Evolutionary conservation across 2,888 invertebrate species (phyloP).

Genomic region (Trachelus tabidus): DNA sequence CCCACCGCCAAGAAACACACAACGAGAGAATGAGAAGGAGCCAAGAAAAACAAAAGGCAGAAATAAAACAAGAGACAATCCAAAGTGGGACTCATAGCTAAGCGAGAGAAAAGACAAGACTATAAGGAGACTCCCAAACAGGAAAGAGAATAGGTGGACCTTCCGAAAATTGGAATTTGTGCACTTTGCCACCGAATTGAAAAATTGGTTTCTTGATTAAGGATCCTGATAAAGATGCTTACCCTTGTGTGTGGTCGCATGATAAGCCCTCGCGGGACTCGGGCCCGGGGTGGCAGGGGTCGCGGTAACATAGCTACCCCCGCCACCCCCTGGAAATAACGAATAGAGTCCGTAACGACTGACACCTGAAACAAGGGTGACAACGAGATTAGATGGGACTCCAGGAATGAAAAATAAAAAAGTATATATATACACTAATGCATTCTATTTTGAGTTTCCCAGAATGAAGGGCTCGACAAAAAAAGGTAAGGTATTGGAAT

Average conservation of each 20-base stretch:
- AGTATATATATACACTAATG: neutral
- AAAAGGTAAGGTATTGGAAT: neutral
- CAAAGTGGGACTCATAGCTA: neutral
- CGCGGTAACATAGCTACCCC: constrained; percentile 57
- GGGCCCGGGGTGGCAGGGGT: constrained; percentile 58
- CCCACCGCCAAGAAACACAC: neutral
- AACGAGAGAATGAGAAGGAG: constrained; percentile 9
- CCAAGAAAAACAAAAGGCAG: neutral
- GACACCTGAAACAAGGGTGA: constrained; percentile 69
- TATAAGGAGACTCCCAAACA: neutral
- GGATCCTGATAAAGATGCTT: constrained; percentile 35
- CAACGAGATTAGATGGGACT: constrained; percentile 9
- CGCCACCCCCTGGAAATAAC: constrained; percentile 71
- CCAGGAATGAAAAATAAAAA: constrained; percentile 16
- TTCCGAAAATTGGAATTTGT: neutral
- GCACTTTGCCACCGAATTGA: neutral
- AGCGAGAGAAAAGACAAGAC: neutral
- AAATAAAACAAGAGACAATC: constrained; percentile 16
- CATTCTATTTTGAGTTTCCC: neutral
- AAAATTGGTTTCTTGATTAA: neutral
- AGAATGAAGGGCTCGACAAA: neutral
- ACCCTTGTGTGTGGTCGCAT: constrained; percentile 71
- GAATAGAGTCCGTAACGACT: constrained; percentile 79
- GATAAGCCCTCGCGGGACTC: constrained; percentile 57
- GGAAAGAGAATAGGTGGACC: neutral